Base-by-base conservation (phyloP, 2,113 vertebrate genomes). In the Sminthopsis crassicaudata region DNA sequence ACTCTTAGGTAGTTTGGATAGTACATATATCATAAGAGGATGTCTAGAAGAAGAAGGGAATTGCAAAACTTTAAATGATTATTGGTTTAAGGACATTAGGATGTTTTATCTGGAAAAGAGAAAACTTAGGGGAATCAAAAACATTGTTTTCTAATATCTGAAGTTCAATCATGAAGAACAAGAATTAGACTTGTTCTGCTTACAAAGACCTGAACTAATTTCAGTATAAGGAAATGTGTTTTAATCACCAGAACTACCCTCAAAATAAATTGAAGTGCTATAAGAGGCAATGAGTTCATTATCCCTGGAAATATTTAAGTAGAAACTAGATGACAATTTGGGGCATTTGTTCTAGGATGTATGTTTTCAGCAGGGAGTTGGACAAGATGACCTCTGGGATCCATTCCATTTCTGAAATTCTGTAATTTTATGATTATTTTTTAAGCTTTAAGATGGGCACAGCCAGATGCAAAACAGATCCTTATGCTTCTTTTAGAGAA, bases 401-500 rank as follows among this genome's bases (percentile, higher is more conserved):
- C 1, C 16, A 14, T 42, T 84, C 36, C 67, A 84, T 42, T 6
- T 84, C 36, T 67, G 12, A 84, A n/a, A 84, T 84, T 84, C 67
- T 84, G 5, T 23, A 84, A 84, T 42, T n/a, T 84, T 42, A 84
- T 84, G 36, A n/a, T 2, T 67, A 67, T 67, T 84, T n/a, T 84
- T n/a, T 84, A 84, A 84, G 22, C 19, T 5, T 84, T 5, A 22
- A 22, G 1, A 42, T 42, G 1, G 36, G 24, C 42, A 46, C 23
- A n/a, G 51, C 14, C 27, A 23, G 25, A 0, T 42, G 0, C 1
- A 30, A 92, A 27, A 12, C 36, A 67, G 84, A 91, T 46, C 93
- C 90, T 50, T 90, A 95, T 91, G 9, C 84, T 92, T 67, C n/a
- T 95, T 93, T 93, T n/a, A 53, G 60, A 1, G 14, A 0, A 10